These are phyloP conservation scores for Lasioglossum morio DNA, from an alignment of 2,888 invertebrate genomes.

Conservation along the genomic window DNA sequence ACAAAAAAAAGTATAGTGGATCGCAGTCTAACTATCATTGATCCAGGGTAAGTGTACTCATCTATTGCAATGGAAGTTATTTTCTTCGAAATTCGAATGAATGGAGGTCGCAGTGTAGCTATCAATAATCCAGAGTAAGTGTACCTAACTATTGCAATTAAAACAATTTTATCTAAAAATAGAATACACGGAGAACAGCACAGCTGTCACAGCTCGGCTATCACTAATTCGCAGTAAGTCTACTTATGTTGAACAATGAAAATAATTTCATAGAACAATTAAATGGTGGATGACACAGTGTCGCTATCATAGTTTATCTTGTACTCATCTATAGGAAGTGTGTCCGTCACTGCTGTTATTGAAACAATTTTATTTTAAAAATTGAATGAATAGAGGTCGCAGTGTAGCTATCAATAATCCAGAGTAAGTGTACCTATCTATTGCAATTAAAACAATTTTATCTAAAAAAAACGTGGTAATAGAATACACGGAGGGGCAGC, in stretches of 20 bases:
- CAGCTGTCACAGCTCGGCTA: neutral
- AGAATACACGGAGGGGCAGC: neutral
- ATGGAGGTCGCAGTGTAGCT: neutral
- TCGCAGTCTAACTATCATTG: neutral
- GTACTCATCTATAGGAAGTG: neutral
- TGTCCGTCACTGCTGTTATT: neutral
- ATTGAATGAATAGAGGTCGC: neutral
- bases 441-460: neutral
- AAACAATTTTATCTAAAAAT: neutral
- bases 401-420: neutral
- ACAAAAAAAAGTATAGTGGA: neutral
- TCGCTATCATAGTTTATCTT: neutral
- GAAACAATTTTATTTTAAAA: neutral
- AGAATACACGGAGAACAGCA: neutral
- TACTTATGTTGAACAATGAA: neutral
- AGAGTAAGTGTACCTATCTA: neutral
- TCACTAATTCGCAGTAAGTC: neutral
- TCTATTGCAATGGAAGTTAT: neutral
- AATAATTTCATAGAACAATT: neutral
- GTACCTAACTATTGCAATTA: neutral
- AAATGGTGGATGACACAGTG: neutral
- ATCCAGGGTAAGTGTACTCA: neutral
- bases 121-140: neutral
- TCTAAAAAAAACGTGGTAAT: no score
- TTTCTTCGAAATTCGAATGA: neutral